Conservation (phyloP, 2,113 vertebrate genomes). For the Gobiocypris rarus region DNA sequence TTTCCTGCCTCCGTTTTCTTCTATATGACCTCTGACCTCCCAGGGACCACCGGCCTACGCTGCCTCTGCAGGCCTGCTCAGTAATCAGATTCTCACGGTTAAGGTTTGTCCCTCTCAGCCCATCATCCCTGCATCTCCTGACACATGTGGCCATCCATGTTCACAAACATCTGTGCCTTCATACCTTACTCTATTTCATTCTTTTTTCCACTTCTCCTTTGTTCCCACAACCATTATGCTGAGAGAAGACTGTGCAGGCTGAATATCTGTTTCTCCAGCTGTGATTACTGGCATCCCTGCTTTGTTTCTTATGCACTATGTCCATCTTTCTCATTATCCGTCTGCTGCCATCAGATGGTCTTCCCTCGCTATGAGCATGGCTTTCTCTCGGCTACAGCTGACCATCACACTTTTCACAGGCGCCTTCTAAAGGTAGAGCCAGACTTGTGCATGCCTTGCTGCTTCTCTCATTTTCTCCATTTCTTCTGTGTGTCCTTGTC, state of each 20-base stretch:
- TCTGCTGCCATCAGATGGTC: constrained; percentile 72
- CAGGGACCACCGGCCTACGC: constrained; percentile 54
- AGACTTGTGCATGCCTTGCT: constrained; percentile 5
- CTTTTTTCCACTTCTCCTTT: neutral
- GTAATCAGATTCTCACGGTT: constrained; percentile 67
- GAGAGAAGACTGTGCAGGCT: neutral
- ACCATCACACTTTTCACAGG: constrained; percentile 70
- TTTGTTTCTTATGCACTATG: constrained; percentile 6
- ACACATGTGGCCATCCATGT: neutral
- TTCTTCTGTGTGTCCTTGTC: constrained; percentile 34
- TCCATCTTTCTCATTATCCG: neutral
- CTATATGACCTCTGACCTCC: constrained; percentile 16
- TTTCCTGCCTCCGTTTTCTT: constrained; percentile 32
- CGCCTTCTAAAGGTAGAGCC: constrained; percentile 78
- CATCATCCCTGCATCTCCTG: constrained; percentile 6
- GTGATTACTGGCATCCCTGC: neutral
- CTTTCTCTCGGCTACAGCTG: constrained; percentile 77
- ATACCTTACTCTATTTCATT: neutral
- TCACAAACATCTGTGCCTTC: constrained; percentile 23
- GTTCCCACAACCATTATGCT: neutral
- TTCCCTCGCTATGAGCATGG: constrained; percentile 75
- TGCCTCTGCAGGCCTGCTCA: constrained; percentile 60
- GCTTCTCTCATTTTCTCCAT: constrained; percentile 16
- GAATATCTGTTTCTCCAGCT: neutral
- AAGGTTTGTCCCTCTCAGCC: constrained; percentile 55